These are phyloP conservation scores for Nycticorax nycticorax DNA, from an alignment of 2,113 vertebrate genomes.

Conservation along the genomic window DNA sequence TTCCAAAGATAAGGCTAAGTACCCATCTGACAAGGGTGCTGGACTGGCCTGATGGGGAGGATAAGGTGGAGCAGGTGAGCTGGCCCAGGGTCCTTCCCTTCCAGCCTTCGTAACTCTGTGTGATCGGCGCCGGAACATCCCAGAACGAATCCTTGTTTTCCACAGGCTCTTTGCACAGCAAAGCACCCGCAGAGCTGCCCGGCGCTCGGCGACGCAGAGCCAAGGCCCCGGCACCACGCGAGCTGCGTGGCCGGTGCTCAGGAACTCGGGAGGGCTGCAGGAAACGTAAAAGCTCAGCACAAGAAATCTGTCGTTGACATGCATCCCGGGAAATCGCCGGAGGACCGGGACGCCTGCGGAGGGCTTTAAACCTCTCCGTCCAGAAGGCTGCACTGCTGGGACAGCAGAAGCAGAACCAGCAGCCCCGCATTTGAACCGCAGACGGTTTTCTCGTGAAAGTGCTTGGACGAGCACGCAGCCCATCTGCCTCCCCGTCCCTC, in stretches of 20 bases:
- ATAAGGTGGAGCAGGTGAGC: constrained; percentile 41
- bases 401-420: neutral
- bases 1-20: constrained; percentile 25
- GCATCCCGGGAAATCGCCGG: neutral
- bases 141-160: neutral
- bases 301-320: neutral
- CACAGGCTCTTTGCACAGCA: neutral
- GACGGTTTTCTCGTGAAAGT: neutral
- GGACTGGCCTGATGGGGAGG: neutral
- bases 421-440: neutral
- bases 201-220: neutral
- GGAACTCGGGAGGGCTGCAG: neutral
- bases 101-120: neutral
- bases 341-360: neutral
- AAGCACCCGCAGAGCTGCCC: neutral
- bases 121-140: neutral
- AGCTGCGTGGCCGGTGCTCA: neutral
- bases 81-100: neutral
- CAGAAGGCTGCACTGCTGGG: neutral
- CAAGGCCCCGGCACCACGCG: neutral
- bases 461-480: neutral
- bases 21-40: constrained; percentile 22
- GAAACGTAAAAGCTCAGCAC: neutral
- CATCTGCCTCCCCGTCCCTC: neutral
- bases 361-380: neutral